Percentiles rank a stretch among this genome's conserved stretches.
phyloP scores from a whole-genome alignment of 2,797 vertebrate species.

The Anableps anableps region DNA sequence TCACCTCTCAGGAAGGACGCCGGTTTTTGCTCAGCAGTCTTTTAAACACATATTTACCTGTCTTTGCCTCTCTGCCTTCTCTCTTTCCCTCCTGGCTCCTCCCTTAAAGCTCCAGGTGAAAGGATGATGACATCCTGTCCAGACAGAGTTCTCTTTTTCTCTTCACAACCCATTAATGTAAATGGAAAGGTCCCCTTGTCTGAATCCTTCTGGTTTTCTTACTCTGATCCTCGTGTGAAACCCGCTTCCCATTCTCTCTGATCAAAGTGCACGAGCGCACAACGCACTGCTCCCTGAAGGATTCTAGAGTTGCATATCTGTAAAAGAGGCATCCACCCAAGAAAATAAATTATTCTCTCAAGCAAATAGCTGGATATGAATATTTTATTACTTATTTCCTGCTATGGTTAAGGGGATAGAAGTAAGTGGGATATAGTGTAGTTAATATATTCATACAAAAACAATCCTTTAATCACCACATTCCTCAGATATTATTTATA shows the following conservation, averaged over 20 bases:
- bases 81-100: conserved; percentile 35
- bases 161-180: conserved; percentile 77
- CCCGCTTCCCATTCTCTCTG: conserved; percentile 74
- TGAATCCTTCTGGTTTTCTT: conserved; percentile 62
- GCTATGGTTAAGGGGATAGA: conserved; percentile 61
- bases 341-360: conserved; percentile 83
- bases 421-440: conserved; percentile 61
- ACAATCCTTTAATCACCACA: conserved; percentile 74
- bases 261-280: conserved; percentile 78
- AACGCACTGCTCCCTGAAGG: conserved; percentile 73
- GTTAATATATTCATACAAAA: conserved; percentile 74
- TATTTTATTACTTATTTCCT: conserved; percentile 80
- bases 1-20: conserved; percentile 10
- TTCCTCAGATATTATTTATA: conserved; percentile 74
- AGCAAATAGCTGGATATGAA: conserved; percentile 80
- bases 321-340: conserved; percentile 78
- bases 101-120: conserved; percentile 56
- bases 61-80: conserved; percentile 39
- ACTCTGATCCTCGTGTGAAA: conserved; percentile 70
- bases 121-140: conserved; percentile 73
- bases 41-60: conserved; percentile 62
- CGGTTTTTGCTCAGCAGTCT: conserved; percentile 22
- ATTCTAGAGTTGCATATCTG: conserved; percentile 68
- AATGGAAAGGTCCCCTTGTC: conserved; percentile 73
- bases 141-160: conserved; percentile 66